Evolutionary conservation across 1,140 invertebrate genomes (phyloP).

Genomic region (Nephotettix cincticeps): DNA sequence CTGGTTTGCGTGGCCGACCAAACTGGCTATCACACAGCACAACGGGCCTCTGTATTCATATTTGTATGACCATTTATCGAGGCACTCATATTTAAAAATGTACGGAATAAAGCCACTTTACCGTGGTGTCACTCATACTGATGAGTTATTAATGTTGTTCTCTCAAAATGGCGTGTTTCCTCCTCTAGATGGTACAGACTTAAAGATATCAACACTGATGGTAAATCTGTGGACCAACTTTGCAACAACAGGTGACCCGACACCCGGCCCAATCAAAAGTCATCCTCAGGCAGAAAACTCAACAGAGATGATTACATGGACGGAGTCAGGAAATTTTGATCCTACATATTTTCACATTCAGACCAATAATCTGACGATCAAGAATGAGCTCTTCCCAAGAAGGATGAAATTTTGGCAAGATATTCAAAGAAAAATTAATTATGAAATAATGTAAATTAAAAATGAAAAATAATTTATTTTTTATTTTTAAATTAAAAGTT

Average conservation of each 20-base stretch:
- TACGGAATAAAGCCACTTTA: not conserved
- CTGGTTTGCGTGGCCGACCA: conserved; percentile 7
- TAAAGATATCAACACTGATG: not conserved
- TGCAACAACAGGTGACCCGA: not conserved
- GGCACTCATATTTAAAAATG: not conserved
- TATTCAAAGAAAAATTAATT: no score
- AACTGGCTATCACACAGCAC: not conserved
- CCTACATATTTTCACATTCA: conserved; percentile 4
- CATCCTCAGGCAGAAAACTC: not conserved
- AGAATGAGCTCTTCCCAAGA: not conserved
- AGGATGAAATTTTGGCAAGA: conserved; percentile 4
- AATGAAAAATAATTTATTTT: no score
- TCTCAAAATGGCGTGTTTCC: not conserved
- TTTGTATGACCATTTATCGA: not conserved
- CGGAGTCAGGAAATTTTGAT: not conserved
- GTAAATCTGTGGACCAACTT: conserved; percentile 1
- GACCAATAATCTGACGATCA: not conserved
- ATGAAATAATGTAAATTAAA: no score
- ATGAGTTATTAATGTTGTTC: conserved; percentile 1
- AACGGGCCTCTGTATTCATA: not conserved
- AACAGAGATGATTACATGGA: not conserved
- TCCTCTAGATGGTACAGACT: not conserved
- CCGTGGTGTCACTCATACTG: not conserved
- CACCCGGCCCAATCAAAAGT: not conserved
- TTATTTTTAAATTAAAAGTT: no score